phyloP scores from a whole-genome alignment of 2,888 invertebrate species.

The Sphaerophoria rueppellii region DNA sequence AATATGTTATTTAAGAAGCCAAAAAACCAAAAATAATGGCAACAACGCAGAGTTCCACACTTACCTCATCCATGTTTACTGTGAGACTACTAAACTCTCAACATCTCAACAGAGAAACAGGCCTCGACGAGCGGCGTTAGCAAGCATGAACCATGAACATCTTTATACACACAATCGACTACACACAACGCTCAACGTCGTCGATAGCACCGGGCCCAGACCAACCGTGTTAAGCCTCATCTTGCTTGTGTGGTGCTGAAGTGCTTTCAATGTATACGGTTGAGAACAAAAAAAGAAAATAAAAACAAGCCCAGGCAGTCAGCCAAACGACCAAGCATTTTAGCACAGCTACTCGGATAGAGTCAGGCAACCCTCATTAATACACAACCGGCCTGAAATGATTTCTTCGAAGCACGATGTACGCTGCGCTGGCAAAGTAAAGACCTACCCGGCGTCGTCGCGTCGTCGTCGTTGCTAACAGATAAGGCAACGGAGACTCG shows the following conservation, averaged over 20 bases:
- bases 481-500: slow-evolving; percentile 10
- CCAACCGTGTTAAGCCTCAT: slow-evolving; percentile 12
- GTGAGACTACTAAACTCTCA: slow-evolving; percentile 73
- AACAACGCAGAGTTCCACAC: slow-evolving; percentile 64
- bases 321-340: slow-evolving; percentile 61
- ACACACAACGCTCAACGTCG: background rate
- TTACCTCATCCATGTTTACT: slow-evolving; percentile 74
- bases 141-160: background rate
- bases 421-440: slow-evolving; percentile 48
- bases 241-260: slow-evolving; percentile 42
- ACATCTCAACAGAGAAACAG: slow-evolving; percentile 55
- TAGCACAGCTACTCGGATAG: slow-evolving; percentile 53
- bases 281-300: background rate
- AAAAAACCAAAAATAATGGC: slow-evolving; percentile 25
- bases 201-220: background rate
- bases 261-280: slow-evolving; percentile 44
- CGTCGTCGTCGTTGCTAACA: background rate
- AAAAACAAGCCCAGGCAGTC: slow-evolving; percentile 62
- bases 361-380: slow-evolving; percentile 62
- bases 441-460: slow-evolving; percentile 54
- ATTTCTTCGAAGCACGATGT: slow-evolving; percentile 70
- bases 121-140: slow-evolving; percentile 36
- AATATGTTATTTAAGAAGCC: slow-evolving; percentile 7
- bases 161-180: background rate
- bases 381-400: slow-evolving; percentile 72